Percentiles rank a stretch among this genome's conserved stretches.
Evolutionary conservation across 2,888 invertebrate genomes (phyloP).

Genomic region (Platynereis dumerilii): DNA sequence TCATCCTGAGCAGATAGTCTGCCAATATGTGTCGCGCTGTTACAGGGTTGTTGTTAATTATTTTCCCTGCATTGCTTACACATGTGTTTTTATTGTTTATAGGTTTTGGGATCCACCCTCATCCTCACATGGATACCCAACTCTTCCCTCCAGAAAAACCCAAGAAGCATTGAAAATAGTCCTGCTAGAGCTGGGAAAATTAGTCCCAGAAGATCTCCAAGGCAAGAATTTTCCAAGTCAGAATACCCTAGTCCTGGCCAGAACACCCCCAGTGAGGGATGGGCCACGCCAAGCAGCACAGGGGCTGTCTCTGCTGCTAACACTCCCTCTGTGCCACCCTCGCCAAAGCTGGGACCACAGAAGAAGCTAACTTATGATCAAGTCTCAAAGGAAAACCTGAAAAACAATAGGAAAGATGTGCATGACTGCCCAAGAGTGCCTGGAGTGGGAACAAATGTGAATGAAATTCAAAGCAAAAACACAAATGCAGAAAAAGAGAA

Average conservation of each 20-base stretch:
- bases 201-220: slow-evolving; percentile 43
- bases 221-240: slow-evolving; percentile 33
- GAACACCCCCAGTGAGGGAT: too few species aligned
- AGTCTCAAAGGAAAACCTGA: slow-evolving; percentile 29
- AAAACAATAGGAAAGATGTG: slow-evolving; percentile 51
- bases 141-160: slow-evolving; percentile 83
- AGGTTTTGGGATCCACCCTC: slow-evolving; percentile 72
- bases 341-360: too few species aligned
- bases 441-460: slow-evolving; percentile 49
- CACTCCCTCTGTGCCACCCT: too few species aligned
- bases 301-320: too few species aligned
- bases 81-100: too few species aligned
- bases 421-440: slow-evolving; percentile 36
- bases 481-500: neutral
- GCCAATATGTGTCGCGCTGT: too few species aligned
- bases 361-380: too few species aligned
- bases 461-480: slow-evolving; percentile 41
- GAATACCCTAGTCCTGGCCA: slow-evolving; percentile 1
- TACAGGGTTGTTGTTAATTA: too few species aligned
- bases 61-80: too few species aligned
- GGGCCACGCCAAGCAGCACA: too few species aligned
- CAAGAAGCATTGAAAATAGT: slow-evolving; percentile 65
- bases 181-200: slow-evolving; percentile 36
- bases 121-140: slow-evolving; percentile 96
- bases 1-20: too few species aligned